Base-by-base conservation (phyloP, 2,113 vertebrate genomes). In the Sterna hirundo region DNA sequence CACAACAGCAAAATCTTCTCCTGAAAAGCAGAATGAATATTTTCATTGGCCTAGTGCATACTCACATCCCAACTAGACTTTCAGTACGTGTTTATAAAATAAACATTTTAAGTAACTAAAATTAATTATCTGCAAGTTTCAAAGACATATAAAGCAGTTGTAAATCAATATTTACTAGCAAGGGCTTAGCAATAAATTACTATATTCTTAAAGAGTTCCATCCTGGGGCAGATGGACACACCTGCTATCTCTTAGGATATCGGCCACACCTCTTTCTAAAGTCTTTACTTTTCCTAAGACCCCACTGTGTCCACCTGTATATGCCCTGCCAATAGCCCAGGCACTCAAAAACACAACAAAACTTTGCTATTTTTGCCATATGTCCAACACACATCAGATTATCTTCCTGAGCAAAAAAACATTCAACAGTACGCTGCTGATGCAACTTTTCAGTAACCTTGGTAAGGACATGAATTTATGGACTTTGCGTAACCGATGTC, bases 1-100 rank as follows among this genome's bases (percentile, higher is more conserved):
- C 92, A 99, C 99, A 95, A 99, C 99, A 80, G 99, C 99, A 98
- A 99, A 99, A 98, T 99, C 99, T 98, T 99, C 99, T 86, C 99
- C 99, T 99, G 97, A 90, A 96, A 94, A 96, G 90, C 78, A 98
- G 95, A 95, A 93, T 27, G 4, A 94, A 55, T 95, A 94, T 95
- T 93, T 97, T 91, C 89, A 74, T 86, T 86, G 89, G 68, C 83
- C 42, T 51, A 23, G 42, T 79, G 96, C 66, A 96, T 36, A 90
- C 8, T n/a, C 47, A 34, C 7, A 74, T 65, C 84, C 77, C 20
- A 93, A 90, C 38, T 19, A 60, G 34, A 70, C 51, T 74, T 79
- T 47, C 80, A 80, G 22, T n/a, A 75, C 22, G 60, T 66, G 29
- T 61, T 91, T 92, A 88, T 68, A 80, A 92, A 96, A 84, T 51